Evolutionary conservation across 2,888 invertebrate genomes (phyloP).

Genomic region (Cryptocheilus praepositus): DNA sequence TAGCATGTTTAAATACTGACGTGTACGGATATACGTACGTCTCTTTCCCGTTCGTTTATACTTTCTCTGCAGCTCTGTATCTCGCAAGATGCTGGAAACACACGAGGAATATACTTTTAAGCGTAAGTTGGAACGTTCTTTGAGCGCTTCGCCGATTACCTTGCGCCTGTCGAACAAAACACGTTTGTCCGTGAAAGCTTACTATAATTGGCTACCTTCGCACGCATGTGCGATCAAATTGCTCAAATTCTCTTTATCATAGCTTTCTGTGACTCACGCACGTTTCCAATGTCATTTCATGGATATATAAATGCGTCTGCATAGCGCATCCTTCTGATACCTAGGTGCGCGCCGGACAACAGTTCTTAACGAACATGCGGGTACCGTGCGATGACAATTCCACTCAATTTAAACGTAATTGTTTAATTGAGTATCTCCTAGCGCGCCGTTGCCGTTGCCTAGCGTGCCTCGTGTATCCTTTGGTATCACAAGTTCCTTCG

Average conservation of each 20-base stretch:
- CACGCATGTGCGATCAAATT: slow-evolving; percentile 1
- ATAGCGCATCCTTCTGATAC: slow-evolving; percentile 33
- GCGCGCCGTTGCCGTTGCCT: no score
- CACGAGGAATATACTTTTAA: no score
- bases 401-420: slow-evolving; percentile 69
- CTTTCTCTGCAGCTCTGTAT: neutral
- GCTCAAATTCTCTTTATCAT: neutral
- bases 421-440: slow-evolving; percentile 68
- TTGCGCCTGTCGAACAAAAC: no score
- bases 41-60: neutral
- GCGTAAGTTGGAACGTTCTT: no score
- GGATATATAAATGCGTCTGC: no score
- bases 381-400: slow-evolving; percentile 59
- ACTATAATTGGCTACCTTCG: no score
- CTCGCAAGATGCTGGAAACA: no score
- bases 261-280: neutral
- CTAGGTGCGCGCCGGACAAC: slow-evolving; percentile 40
- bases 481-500: no score
- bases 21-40: slow-evolving; percentile 43
- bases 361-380: slow-evolving; percentile 64
- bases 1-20: slow-evolving; percentile 61
- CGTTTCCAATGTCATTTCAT: neutral
- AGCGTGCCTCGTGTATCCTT: no score
- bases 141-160: no score
- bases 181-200: no score